phyloP scores from a whole-genome alignment of 2,797 vertebrate genomes.

The Spinus pinus region DNA sequence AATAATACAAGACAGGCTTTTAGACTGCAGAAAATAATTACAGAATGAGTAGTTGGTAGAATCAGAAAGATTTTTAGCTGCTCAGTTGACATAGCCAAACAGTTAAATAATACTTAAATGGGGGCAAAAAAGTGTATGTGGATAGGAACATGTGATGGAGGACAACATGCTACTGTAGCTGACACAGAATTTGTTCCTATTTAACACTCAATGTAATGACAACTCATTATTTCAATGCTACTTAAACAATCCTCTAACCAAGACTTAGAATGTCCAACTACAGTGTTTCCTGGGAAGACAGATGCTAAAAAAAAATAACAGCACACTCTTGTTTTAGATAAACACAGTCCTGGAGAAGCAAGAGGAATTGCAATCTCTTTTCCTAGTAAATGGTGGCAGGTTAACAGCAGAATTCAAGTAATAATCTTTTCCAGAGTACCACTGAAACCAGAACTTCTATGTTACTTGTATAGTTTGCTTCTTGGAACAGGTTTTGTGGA shows the following conservation, averaged over 20 bases:
- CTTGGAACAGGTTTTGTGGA: neutral
- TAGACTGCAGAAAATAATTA: neutral
- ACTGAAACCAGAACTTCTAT: neutral
- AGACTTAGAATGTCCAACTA: neutral
- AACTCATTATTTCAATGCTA: neutral
- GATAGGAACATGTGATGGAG: neutral
- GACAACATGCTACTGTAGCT: neutral
- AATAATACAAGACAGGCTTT: neutral
- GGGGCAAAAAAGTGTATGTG: accelerated
- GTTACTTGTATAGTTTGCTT: neutral
- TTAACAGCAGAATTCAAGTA: neutral
- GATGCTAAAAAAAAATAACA: neutral
- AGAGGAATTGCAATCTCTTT: neutral
- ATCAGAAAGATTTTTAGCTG: neutral
- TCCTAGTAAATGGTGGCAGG: neutral
- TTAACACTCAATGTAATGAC: neutral
- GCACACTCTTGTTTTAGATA: neutral
- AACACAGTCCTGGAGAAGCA: neutral
- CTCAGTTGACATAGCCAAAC: neutral
- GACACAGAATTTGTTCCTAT: neutral
- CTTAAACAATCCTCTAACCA: neutral
- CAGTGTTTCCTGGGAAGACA: neutral
- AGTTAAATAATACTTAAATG: neutral
- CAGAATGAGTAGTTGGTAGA: neutral
- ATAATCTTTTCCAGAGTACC: neutral